Percentiles rank a stretch among this genome's conserved stretches.
Conservation (phyloP, 2,888 invertebrate species). For the Steinernema carpocapsae region DNA sequence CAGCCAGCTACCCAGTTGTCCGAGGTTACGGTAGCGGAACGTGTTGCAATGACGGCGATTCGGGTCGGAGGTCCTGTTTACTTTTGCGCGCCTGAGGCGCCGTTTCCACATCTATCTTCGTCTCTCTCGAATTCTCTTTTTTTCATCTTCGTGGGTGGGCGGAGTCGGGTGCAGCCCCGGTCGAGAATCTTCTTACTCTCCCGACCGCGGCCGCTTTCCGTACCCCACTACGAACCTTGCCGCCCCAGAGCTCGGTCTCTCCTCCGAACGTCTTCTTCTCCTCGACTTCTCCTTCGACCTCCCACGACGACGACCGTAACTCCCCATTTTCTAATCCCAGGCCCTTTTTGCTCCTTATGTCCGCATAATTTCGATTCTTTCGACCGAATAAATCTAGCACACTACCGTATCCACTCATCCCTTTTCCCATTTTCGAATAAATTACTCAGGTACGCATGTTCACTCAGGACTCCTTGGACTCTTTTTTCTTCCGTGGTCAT, state of each 20-base stretch:
- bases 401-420: conserved; percentile 3
- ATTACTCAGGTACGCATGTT: conserved; percentile 9
- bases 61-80: conserved; percentile 27
- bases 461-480: background rate
- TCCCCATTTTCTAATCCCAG: conserved; percentile 13
- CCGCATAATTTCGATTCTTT: conserved; percentile 11
- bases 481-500: background rate
- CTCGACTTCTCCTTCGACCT: conserved; percentile 4
- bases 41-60: background rate
- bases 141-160: conserved; percentile 35
- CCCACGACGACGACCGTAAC: conserved; percentile 31
- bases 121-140: conserved; percentile 33
- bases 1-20: background rate
- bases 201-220: background rate
- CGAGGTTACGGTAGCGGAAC: background rate
- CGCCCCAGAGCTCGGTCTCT: conserved; percentile 33
- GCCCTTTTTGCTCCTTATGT: conserved; percentile 7
- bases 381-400: conserved; percentile 6
- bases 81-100: conserved; percentile 24
- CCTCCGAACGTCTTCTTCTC: conserved; percentile 19
- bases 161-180: conserved; percentile 26
- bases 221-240: conserved; percentile 28
- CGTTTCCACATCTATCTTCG: conserved; percentile 32
- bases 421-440: conserved; percentile 12
- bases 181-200: conserved; percentile 27